Percentiles rank a stretch among this genome's conserved stretches.
phyloP scores from a whole-genome alignment of 2,888 invertebrate species.

The Chaitophorus viminalis region DNA sequence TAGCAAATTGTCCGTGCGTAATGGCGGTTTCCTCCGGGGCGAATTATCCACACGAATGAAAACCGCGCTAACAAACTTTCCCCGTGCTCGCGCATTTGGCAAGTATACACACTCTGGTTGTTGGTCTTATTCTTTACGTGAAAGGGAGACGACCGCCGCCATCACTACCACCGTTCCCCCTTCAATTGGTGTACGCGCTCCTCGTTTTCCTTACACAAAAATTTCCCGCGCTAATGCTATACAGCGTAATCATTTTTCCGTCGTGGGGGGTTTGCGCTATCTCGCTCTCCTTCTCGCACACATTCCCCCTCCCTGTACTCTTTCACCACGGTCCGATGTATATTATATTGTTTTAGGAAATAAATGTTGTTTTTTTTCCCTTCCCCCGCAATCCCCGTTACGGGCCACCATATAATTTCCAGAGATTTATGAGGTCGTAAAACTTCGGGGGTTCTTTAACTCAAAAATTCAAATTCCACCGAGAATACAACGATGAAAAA shows the following conservation, averaged over 20 bases:
- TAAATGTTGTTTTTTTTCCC: slow-evolving; percentile 51
- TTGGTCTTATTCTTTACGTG: slow-evolving; percentile 14
- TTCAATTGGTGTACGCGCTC: too few species aligned
- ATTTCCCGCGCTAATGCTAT: slow-evolving; percentile 34
- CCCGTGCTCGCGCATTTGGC: not conserved
- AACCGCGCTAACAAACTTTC: slow-evolving; percentile 38
- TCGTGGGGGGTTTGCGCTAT: slow-evolving; percentile 12
- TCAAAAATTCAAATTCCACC: slow-evolving; percentile 57
- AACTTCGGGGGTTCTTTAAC: slow-evolving; percentile 60
- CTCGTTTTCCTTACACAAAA: not conserved
- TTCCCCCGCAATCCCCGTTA: slow-evolving; percentile 13
- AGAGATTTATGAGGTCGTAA: slow-evolving; percentile 58
- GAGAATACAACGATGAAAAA: slow-evolving; percentile 51
- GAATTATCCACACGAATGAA: slow-evolving; percentile 43
- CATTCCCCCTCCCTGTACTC: too few species aligned
- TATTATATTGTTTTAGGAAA: slow-evolving; percentile 41
- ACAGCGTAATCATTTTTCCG: slow-evolving; percentile 37
- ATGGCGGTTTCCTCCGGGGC: slow-evolving; percentile 37
- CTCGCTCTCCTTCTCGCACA: not conserved
- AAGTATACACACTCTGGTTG: too few species aligned
- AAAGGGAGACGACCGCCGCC: not conserved
- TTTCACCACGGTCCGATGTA: not conserved
- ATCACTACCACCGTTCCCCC: too few species aligned
- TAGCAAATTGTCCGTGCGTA: slow-evolving; percentile 52
- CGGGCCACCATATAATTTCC: slow-evolving; percentile 41